Evolutionary conservation across 2,113 vertebrate species (phyloP).

Genomic region (Ammospiza caudacuta): DNA sequence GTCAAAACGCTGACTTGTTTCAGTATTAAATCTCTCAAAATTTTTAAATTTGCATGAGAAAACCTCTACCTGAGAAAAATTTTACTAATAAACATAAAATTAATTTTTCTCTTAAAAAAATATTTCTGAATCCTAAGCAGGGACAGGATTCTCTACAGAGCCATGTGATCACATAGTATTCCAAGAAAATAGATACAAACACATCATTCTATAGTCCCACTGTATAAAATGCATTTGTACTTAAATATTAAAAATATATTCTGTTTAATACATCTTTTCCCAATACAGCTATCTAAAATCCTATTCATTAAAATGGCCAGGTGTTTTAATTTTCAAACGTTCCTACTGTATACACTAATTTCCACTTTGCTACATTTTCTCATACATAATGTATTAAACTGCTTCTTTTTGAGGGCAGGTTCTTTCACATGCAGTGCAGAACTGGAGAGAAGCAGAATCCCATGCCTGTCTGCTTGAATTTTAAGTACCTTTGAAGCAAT

Average conservation of each 20-base stretch:
- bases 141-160: neutral
- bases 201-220: neutral
- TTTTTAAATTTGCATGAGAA: neutral
- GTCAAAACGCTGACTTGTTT: neutral
- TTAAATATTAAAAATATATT: neutral
- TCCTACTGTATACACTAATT: neutral
- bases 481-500: conserved; percentile 32
- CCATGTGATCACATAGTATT: neutral
- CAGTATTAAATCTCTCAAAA: neutral
- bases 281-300: neutral
- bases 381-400: conserved; percentile 31
- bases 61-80: neutral
- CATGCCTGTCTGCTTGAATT: neutral
- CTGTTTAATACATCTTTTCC: neutral
- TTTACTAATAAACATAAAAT: neutral
- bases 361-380: conserved; percentile 2
- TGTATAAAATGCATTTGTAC: neutral
- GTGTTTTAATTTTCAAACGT: neutral
- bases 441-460: neutral
- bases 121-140: neutral
- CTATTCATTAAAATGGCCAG: neutral
- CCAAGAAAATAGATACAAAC: neutral
- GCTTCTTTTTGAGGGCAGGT: neutral
- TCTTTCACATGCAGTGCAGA: neutral
- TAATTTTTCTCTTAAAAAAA: neutral